Conservation (phyloP, 2,797 vertebrate genomes). For the Malurus leucopterus region DNA sequence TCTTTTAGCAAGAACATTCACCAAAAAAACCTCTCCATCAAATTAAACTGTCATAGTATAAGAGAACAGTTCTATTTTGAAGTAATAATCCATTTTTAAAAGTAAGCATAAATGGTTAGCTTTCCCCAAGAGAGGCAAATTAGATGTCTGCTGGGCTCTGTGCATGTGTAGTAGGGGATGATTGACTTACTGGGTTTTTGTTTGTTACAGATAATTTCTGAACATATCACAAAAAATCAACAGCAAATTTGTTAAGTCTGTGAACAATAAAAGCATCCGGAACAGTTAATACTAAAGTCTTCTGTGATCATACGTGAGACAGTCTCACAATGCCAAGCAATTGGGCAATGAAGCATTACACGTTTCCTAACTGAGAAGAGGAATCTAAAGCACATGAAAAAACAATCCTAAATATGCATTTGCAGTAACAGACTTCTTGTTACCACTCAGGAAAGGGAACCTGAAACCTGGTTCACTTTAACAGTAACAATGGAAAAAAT, state of each 20-base stretch:
- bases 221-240: not conserved
- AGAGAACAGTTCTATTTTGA: not conserved
- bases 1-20: not conserved
- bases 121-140: not conserved
- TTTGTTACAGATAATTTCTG: not conserved
- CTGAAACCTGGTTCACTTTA: not conserved
- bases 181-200: rapidly evolving
- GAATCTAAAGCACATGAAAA: not conserved
- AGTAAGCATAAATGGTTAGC: not conserved
- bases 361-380: not conserved
- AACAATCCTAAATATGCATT: not conserved
- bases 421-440: not conserved
- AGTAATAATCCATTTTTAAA: not conserved
- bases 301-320: not conserved
- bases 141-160: not conserved
- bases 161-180: not conserved
- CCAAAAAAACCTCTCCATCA: not conserved
- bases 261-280: not conserved
- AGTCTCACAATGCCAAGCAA: not conserved
- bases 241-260: not conserved
- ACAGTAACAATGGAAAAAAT: not conserved
- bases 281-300: not conserved
- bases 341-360: not conserved
- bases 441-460: not conserved
- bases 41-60: not conserved